Base-by-base conservation (phyloP, 2,888 invertebrate genomes). In the Nemotelus nigrinus region DNA sequence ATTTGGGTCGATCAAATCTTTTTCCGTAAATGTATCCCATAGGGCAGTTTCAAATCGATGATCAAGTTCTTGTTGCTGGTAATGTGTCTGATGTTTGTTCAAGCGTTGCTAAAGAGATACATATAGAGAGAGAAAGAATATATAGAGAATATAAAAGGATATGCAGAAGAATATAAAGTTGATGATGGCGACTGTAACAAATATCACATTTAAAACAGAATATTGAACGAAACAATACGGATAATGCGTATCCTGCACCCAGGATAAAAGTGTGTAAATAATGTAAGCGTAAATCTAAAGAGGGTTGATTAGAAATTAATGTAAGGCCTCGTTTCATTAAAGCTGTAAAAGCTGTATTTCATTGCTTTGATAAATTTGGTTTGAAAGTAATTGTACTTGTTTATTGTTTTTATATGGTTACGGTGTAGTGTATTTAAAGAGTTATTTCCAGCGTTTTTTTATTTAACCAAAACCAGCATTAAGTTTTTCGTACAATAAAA, bases 11-110 rank as follows among this genome's bases (percentile, higher is more conserved):
- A 74, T 74, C 75, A 81, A 75, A 67, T 82, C 81, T 76, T 70
- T 77, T 79, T 79, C 78, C 63, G 74, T 81, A 50, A 75, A 80
- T 45, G 78, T 72, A 76, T 82, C 82, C 82, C 82, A 82, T 78
- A 80, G 70, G 78, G 82, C 58, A 67, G 78, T 79, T 79, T 82
- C 82, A 75, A 81, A 77, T 65, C 77, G 79, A 70, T 78, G 70
- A 74, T 81, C 80, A 47, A 71, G 57, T n/a, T 77, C 78, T 75
- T 77, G 77, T 65, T 77, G 77, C 74, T 79, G 75, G 6, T 39
- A 39, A 8, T 70, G 70, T 43, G 55, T 10, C 43, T 70, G 70
- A 53, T 70, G 70, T 55, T 58, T 44, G 10, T 72, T 57, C 58
- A 58, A 70, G 43, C 70, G 70, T 50, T 55, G 70, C 70, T 70